Conservation (phyloP, 2,113 vertebrate species). For the Ammodramus savannarum region DNA sequence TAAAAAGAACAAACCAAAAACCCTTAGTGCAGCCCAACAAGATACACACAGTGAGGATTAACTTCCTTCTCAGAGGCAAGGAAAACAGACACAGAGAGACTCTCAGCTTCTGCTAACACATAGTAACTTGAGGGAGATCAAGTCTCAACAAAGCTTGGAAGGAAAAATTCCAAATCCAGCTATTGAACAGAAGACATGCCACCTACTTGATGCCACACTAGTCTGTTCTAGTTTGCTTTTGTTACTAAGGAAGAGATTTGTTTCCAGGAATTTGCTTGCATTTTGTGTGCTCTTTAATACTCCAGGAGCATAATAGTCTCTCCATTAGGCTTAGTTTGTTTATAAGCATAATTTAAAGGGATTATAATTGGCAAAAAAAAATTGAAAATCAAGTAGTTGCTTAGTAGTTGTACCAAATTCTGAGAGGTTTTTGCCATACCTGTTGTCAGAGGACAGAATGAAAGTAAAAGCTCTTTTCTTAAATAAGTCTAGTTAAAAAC, state of each 20-base stretch:
- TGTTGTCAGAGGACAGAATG: background rate
- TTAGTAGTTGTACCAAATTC: background rate
- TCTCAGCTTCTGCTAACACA: background rate
- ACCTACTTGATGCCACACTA: background rate
- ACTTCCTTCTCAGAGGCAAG: background rate
- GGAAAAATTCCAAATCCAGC: background rate
- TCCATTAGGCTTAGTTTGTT: background rate
- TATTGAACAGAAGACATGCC: background rate
- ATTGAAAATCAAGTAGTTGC: background rate
- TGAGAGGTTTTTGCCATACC: background rate
- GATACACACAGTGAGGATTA: background rate
- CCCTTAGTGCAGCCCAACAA: fast-evolving
- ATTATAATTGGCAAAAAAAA: background rate
- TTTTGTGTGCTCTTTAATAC: background rate
- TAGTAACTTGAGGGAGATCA: background rate
- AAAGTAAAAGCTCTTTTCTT: background rate
- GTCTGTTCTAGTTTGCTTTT: background rate
- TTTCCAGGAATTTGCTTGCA: background rate
- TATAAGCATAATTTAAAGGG: background rate
- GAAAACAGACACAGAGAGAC: background rate
- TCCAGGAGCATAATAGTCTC: fast-evolving
- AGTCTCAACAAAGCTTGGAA: background rate
- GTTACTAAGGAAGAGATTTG: background rate
- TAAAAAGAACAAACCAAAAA: background rate
- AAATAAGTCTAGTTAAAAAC: background rate